Base-by-base conservation (phyloP, 2,888 invertebrate genomes). In the Lithophane ornitopus region DNA sequence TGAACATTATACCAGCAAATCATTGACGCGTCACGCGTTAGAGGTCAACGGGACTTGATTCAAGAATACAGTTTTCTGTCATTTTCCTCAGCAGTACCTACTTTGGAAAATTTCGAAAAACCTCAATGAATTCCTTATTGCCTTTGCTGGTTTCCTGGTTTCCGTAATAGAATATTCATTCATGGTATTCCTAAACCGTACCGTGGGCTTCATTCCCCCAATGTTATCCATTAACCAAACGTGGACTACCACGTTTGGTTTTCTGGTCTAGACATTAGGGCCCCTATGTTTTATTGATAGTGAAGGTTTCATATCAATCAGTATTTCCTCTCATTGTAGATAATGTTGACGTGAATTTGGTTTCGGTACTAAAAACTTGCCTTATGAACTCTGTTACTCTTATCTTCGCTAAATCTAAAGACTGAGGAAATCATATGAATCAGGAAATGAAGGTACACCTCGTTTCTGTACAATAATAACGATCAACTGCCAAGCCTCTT, bases 31-130 rank as follows among this genome's bases (percentile, higher is more conserved):
- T 12, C 41, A 65, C 52, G 46, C 41, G 39, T 12, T 39, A 22
- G 52, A 88, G 87, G 88, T 74, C 82, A 82, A 62, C 41, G n/a
- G 63, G 73, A 74, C 39, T 71, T 63, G 46, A 44, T 56, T 34
- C 65, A 62, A 76, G 66, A 77, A 63, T 68, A 75, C 54, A 69
- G 16, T 62, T 78, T 41, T 52, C 39, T 67, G 58, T 44, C 0
- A 63, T 79, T 83, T 85, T 85, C 84, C 79, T 83, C 65, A 63
- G 44, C 34, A 54, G 4, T 28, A 14, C n/a, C n/a, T n/a, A n/a
- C 11, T 3, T 59, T 82, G 19, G 26, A 26, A 65, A 41, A 46
- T 34, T 59, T 59, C 28, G 1, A 39, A 58, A 26, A 39, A 44
- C 8, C 28, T 8, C 26, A 22, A 44, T n/a, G 1, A 28, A 41